Base-by-base conservation (phyloP, 2,797 vertebrate species). In the Gobio occitaniae region DNA sequence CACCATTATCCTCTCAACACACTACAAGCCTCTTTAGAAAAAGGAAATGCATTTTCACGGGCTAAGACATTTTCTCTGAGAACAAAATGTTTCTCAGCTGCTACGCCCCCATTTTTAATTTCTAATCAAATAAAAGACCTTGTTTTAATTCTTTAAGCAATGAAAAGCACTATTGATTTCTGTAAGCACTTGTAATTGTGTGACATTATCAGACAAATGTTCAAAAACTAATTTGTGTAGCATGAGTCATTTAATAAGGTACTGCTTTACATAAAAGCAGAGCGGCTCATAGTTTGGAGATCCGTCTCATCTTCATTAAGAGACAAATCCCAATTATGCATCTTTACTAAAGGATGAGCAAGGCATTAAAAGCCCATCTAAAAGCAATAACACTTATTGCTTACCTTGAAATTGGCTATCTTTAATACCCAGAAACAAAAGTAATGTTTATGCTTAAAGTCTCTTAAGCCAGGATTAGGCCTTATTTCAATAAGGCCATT, bases 81-180 rank as follows among this genome's bases (percentile, higher is more conserved):
- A 84, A 77, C 36, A 59, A 47, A 70, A 56, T 47, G 74, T 78
- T 69, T 56, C 36, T 69, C 16, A 32, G 48, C 25, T 47, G 63
- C 17, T 47, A 59, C 32, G 63, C 61, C 50, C 63, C n/a, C 48
- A 54, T 69, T 78, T 84, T 75, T 36, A 69, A 84, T 69, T 63
- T 69, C 44, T 47, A 69, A 78, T 78, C 50, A 54, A 77, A 84
- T 69, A 56, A 84, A 84, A 77, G 2, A 79, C 11, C 48, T 69
- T 52, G n/a, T 50, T 65, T 54, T 48, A 48, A 79, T 32, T 66
- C 44, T 19, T 63, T 41, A 29, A 66, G 47, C 21, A 76, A 25
- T 65, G 13, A 52, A 83, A 69, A 47, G 74, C 11, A 4, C 59
- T 44, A 59, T 12, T 78, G 65, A 56, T 59, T 69, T 47, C 36